Conservation (phyloP, 2,888 invertebrate species). For the Diplazon laetatorius region DNA sequence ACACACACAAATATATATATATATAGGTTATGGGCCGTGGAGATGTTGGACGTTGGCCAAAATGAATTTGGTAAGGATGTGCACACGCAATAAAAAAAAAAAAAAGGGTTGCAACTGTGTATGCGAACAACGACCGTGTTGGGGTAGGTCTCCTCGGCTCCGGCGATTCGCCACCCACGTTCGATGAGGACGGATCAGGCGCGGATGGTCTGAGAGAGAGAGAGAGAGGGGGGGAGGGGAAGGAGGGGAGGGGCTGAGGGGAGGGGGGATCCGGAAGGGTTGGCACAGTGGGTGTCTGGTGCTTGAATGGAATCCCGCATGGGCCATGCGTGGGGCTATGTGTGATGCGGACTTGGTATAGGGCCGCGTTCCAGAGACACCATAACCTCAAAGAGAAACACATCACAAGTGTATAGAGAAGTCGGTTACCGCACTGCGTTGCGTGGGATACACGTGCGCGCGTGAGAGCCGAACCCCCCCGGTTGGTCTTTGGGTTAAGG, state of each 20-base stretch:
- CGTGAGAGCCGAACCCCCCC: too few relatives aligned
- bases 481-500: too few relatives aligned
- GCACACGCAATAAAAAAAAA: slow-evolving; percentile 32
- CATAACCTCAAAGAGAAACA: too few relatives aligned
- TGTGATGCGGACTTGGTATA: slow-evolving; percentile 58
- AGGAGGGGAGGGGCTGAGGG: slow-evolving; percentile 49
- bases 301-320: slow-evolving; percentile 68
- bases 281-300: slow-evolving; percentile 49
- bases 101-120: slow-evolving; percentile 26
- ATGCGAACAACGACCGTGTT: slow-evolving; percentile 45
- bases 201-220: slow-evolving; percentile 55
- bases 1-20: too few relatives aligned
- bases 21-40: background rate
- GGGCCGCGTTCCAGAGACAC: slow-evolving; percentile 56
- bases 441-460: too few relatives aligned
- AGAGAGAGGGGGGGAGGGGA: slow-evolving; percentile 58
- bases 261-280: slow-evolving; percentile 42
- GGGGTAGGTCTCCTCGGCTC: slow-evolving; percentile 61
- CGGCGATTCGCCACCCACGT: slow-evolving; percentile 15
- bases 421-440: too few relatives aligned
- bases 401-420: too few relatives aligned
- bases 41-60: slow-evolving; percentile 36
- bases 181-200: slow-evolving; percentile 44
- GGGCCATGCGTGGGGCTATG: slow-evolving; percentile 16
- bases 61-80: too few relatives aligned